A percentile compares a stretch with the other conserved stretches of the same genome.
Evolutionary conservation across 2,797 vertebrate species (phyloP).

Genomic region (Aulostomus chinensis): DNA sequence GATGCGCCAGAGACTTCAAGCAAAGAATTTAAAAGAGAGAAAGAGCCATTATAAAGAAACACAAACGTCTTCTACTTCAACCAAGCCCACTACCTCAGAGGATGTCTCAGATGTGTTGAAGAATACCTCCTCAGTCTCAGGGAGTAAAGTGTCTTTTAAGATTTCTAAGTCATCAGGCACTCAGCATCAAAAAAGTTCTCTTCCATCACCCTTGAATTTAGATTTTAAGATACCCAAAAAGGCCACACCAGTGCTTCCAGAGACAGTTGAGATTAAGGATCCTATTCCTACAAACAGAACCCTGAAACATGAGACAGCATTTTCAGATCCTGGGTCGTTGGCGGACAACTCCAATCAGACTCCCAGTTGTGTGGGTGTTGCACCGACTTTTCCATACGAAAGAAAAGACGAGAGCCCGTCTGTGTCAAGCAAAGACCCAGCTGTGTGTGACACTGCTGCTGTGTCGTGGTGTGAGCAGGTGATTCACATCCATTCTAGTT

Average conservation of each 20-base stretch:
- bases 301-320: background rate
- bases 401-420: conserved; percentile 1
- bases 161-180: background rate
- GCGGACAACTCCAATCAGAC: background rate
- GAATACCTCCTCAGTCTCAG: background rate
- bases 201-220: background rate
- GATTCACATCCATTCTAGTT: too few relatives aligned
- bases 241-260: background rate
- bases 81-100: conserved; percentile 28
- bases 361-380: background rate
- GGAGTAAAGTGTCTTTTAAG: conserved; percentile 4
- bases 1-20: background rate
- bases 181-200: conserved; percentile 2
- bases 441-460: background rate
- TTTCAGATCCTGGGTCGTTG: background rate
- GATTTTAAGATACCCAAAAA: conserved; percentile 75
- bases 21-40: conserved; percentile 8
- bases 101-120: conserved; percentile 22
- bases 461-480: conserved; percentile 46
- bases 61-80: conserved; percentile 12
- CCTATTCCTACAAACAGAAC: conserved; percentile 2
- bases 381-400: conserved; percentile 1
- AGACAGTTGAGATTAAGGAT: background rate
- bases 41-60: background rate
- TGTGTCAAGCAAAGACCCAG: background rate